Evolutionary conservation across 2,888 invertebrate genomes (phyloP), one percentile per base, ranked within the genome.

Genomic region (Coremacera marginata): DNA sequence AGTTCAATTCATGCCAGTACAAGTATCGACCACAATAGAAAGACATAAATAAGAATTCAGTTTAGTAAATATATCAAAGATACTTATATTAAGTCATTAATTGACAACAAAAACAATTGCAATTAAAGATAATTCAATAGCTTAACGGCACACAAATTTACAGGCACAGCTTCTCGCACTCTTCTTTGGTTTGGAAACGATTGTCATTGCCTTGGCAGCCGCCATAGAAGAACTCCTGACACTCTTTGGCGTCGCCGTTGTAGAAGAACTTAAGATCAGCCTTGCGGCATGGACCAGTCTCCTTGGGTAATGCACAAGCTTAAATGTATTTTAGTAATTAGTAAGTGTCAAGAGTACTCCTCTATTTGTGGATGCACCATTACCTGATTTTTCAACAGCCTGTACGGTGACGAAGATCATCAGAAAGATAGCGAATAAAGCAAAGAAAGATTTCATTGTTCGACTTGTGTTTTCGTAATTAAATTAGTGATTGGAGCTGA

Each of bases 121-220:
- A 11, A 60, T 55, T 11, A 8, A 19, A 1, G 11, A 57, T 22
- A 11, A 14, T 55, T 7, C n/a, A 19, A 5, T 7, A 55, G 1
- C 1, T 5, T n/a, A 31, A 27, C 65, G 67, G n/a, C n/a, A n/a
- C n/a, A n/a, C n/a, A n/a, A 14, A 34, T 57, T 80, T 79, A 81
- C 19, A 82, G 77, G 49, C 84, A 84, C 14, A 72, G 73, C 57
- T 83, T 80, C 55, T 83, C 83, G 57, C 85, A 85, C 1, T 80
- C 81, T 8, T 80, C 81, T 65, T 82, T 80, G 3, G 65, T 75
- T 1, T 34, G 8, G 70, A 85, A 85, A 60, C 83, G 82, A 57
- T 85, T 85, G 27, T 70, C 84, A 67, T 85, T 85, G 11, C 85
- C 84, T 27, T 78, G 77, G 71, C 85, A 85, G 16, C 84, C 85